These are phyloP conservation scores for Drosophila saltans DNA, from an alignment of 1,140 invertebrate species.

Conservation along the genomic window DNA sequence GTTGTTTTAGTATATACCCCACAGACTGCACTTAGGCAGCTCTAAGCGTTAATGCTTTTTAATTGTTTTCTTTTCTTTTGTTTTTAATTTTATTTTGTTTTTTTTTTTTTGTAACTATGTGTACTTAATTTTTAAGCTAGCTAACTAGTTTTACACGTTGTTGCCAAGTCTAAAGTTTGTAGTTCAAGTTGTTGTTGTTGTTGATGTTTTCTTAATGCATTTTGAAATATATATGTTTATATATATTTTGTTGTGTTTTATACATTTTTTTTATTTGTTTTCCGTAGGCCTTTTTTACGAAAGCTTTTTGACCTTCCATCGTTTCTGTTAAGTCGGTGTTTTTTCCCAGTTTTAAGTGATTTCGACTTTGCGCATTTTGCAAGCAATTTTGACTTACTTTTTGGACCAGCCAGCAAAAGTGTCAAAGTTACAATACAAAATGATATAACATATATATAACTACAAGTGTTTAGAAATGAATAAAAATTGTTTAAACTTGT, in stretches of 20 bases:
- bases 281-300: constrained; percentile 69
- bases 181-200: constrained; percentile 61
- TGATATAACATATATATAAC: too few relatives aligned
- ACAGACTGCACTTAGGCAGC: constrained; percentile 69
- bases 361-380: constrained; percentile 63
- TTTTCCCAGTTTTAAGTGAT: constrained; percentile 58
- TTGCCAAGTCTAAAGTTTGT: constrained; percentile 76
- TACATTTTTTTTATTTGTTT: constrained; percentile 10
- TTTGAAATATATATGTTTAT: constrained; percentile 10
- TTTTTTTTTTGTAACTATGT: constrained; percentile 31
- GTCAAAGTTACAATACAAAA: constrained; percentile 1
- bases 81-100: constrained; percentile 20
- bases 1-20: constrained; percentile 45
- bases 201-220: constrained; percentile 4
- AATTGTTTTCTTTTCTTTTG: constrained; percentile 54
- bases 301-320: constrained; percentile 68
- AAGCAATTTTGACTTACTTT: constrained; percentile 31
- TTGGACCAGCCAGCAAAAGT: constrained; percentile 7
- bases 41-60: constrained; percentile 77
- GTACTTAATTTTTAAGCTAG: constrained; percentile 44
- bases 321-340: constrained; percentile 11
- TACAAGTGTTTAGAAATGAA: too few relatives aligned
- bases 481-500: too few relatives aligned
- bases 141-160: constrained; percentile 77
- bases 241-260: too few relatives aligned